Conservation (phyloP, 64 coral and sea anemone genomes). For the Pocillopora verrucosa region DNA sequence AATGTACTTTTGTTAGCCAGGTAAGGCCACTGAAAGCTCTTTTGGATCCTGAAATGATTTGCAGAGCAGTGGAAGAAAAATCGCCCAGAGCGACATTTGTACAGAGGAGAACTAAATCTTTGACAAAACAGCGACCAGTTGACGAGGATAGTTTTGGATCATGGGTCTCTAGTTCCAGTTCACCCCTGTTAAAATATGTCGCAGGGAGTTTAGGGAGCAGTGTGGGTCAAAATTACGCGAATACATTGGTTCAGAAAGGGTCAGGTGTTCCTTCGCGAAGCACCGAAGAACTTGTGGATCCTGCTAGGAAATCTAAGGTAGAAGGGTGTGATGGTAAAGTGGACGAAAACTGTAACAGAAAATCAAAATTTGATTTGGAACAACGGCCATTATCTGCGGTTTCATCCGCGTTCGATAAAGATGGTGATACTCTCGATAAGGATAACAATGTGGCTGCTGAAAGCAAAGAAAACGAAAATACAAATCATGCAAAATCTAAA, state of each 20-base stretch:
- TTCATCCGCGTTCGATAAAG: not conserved
- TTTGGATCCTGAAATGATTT: constrained; percentile 14
- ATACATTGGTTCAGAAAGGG: not conserved
- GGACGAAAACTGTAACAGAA: not conserved
- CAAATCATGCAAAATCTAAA: too few relatives aligned
- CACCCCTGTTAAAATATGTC: not conserved
- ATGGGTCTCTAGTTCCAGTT: not conserved
- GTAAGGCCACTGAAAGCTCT: not conserved
- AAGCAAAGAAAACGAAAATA: not conserved
- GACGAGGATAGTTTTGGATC: not conserved
- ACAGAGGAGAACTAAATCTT: constrained; percentile 3
- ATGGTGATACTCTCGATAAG: not conserved
- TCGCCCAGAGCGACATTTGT: constrained; percentile 13
- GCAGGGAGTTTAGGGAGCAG: not conserved
- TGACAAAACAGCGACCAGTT: constrained; percentile 39
- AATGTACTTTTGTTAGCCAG: not conserved
- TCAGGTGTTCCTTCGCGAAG: not conserved
- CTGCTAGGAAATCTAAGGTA: not conserved
- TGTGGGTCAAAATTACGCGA: not conserved
- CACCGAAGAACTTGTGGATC: not conserved
- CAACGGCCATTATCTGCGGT: not conserved
- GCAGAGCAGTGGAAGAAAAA: not conserved
- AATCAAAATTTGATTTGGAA: not conserved
- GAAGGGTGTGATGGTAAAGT: not conserved
- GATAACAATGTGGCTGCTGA: not conserved